These are phyloP conservation scores for Triplophysa siluroides DNA, from an alignment of 2,113 vertebrate species.

Conservation along the genomic window DNA sequence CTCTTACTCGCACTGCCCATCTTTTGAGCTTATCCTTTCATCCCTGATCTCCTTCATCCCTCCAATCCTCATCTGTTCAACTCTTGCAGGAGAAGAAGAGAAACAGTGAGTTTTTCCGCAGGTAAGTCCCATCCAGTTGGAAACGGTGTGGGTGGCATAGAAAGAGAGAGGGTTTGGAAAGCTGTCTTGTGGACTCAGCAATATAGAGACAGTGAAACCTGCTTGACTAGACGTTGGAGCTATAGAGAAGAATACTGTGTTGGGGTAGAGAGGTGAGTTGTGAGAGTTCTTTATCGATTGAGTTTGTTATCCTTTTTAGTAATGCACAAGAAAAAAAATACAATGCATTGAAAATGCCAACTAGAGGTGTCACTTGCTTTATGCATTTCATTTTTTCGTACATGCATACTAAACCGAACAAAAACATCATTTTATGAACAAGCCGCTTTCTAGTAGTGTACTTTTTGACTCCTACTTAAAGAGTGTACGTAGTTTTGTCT, in stretches of 20 bases:
- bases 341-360: background rate
- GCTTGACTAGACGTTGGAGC: constrained; percentile 21
- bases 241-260: constrained; percentile 28
- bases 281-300: too few species aligned
- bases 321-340: background rate
- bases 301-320: background rate
- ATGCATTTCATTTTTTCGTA: background rate
- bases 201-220: constrained; percentile 35
- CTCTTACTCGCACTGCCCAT: constrained; percentile 68
- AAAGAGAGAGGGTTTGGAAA: constrained; percentile 35
- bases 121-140: constrained; percentile 63
- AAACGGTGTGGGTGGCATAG: constrained; percentile 55
- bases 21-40: constrained; percentile 78
- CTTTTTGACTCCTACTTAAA: background rate
- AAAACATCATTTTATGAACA: background rate
- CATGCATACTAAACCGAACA: background rate
- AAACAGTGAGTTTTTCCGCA: constrained; percentile 67
- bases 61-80: constrained; percentile 75
- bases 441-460: background rate
- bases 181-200: constrained; percentile 53
- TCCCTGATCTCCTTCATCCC: constrained; percentile 81
- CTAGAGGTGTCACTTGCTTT: background rate
- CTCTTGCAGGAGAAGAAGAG: constrained; percentile 60
- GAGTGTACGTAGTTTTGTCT: background rate
- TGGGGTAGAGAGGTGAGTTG: constrained; percentile 64